Evolutionary conservation across 2,888 invertebrate genomes (phyloP).

Genomic region (Terebella lapidaria): DNA sequence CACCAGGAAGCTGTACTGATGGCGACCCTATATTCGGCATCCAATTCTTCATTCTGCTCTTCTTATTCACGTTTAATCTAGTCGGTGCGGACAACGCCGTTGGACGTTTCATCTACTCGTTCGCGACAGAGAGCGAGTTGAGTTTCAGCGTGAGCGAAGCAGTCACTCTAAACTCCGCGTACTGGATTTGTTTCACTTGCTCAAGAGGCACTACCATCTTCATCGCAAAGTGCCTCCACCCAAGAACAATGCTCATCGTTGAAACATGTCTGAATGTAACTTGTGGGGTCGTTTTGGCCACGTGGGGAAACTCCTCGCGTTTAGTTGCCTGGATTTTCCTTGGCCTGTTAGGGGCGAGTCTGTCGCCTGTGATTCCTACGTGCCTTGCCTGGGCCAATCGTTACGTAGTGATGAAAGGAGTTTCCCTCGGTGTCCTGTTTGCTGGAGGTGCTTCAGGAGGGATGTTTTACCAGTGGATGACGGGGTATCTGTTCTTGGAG

Average conservation of each 20-base stretch:
- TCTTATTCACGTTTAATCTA: slow-evolving; percentile 29
- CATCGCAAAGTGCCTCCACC: slow-evolving; percentile 27
- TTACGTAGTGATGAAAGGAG: slow-evolving; percentile 31
- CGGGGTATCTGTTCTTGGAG: slow-evolving; percentile 31
- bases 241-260: slow-evolving; percentile 26
- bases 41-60: slow-evolving; percentile 25
- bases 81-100: slow-evolving; percentile 32
- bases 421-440: slow-evolving; percentile 28
- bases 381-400: slow-evolving; percentile 33
- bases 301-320: slow-evolving; percentile 24
- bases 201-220: slow-evolving; percentile 29
- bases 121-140: slow-evolving; percentile 30
- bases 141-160: slow-evolving; percentile 28
- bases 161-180: slow-evolving; percentile 30
- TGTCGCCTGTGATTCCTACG: slow-evolving; percentile 30
- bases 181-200: slow-evolving; percentile 32
- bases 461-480: slow-evolving; percentile 27
- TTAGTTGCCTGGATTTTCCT: slow-evolving; percentile 30
- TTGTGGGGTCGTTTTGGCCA: slow-evolving; percentile 24
- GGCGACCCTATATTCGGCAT: slow-evolving; percentile 28
- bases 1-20: slow-evolving; percentile 24
- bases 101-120: slow-evolving; percentile 33
- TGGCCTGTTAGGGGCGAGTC: slow-evolving; percentile 27
- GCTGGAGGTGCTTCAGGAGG: slow-evolving; percentile 31
- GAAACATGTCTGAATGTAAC: slow-evolving; percentile 25